Evolutionary conservation across 2,113 vertebrate species (phyloP), one percentile per base, ranked within the genome.

Genomic region (Passer montanus): DNA sequence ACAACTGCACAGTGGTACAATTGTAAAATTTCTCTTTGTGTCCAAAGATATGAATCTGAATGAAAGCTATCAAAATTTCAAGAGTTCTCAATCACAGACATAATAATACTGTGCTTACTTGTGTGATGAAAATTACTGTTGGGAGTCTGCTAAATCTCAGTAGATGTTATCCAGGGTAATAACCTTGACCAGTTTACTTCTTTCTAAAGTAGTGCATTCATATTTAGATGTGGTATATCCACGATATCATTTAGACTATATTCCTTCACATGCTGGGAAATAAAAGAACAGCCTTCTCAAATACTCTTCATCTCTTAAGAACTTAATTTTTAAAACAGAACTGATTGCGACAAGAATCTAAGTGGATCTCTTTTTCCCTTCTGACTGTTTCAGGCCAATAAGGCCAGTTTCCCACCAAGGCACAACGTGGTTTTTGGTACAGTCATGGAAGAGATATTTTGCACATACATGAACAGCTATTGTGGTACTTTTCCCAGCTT

Each of bases 21-120:
- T 76, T 76, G 53, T 49, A 88, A 92, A 90, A 92, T 90, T 83
- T 83, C 13, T 89, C 76, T 78, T 83, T 96, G 56, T 92, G 77
- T 87, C 72, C 75, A n/a, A 67, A 91, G 84, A 88, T 84, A 90
- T 69, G 39, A 77, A 81, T 91, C 70, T 83, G 77, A 94, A 44
- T 89, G 72, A 95, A 88, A 95, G 15, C 46, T 91, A 84, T 86
- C 47, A 90, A 74, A 89, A 77, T 93, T 94, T 96, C 73, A 89
- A 69, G 91, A 75, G 66, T 70, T 66, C 49, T 94, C 55, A 80
- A 41, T 74, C 85, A 83, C 20, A 77, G 78, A 41, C 8, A 23
- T 91, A 93, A 88, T 84, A 93, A 90, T 78, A 58, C 20, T 68
- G 12, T 56, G 58, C 81, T 89, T 94, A 72, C 62, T 68, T 55